Percentiles rank a stretch among this genome's conserved stretches.
Evolutionary conservation across 2,888 invertebrate species (phyloP).

Genomic region (Blastobasis lacticolella): DNA sequence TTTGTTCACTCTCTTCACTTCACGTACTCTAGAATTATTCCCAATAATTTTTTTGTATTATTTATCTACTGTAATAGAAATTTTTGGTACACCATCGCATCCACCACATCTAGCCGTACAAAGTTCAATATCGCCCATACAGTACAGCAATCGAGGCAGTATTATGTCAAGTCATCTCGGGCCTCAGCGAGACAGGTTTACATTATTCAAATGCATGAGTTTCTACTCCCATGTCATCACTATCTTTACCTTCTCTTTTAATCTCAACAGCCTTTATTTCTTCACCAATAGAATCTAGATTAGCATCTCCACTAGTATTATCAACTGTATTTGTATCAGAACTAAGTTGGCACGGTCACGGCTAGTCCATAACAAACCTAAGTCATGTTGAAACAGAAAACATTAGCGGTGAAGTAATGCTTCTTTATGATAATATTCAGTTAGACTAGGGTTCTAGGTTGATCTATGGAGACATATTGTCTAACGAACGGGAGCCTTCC

Average conservation of each 20-base stretch:
- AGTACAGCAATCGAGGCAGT: constrained; percentile 37
- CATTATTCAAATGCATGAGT: constrained; percentile 66
- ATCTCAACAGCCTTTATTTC: no score
- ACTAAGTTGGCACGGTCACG: constrained; percentile 24
- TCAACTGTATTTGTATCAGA: constrained; percentile 13
- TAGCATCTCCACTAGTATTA: constrained; percentile 11
- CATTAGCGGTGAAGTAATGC: constrained; percentile 44
- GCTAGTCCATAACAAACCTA: constrained; percentile 47
- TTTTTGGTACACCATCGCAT: background rate
- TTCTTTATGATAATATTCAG: constrained; percentile 41
- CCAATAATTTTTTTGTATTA: no score
- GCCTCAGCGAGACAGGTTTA: constrained; percentile 57
- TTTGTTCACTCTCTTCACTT: no score
- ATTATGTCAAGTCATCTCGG: constrained; percentile 67
- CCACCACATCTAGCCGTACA: constrained; percentile 14
- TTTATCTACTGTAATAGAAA: no score
- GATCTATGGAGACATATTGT: background rate
- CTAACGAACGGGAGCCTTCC: no score
- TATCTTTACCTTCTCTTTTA: no score
- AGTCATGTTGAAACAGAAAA: constrained; percentile 45
- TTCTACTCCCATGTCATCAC: constrained; percentile 23
- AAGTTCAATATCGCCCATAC: constrained; percentile 34
- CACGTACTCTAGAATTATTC: no score
- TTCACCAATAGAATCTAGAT: constrained; percentile 17
- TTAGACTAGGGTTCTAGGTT: constrained; percentile 18